phyloP scores from a whole-genome alignment of 2,797 vertebrate species.

The Epinephelus awoara region DNA sequence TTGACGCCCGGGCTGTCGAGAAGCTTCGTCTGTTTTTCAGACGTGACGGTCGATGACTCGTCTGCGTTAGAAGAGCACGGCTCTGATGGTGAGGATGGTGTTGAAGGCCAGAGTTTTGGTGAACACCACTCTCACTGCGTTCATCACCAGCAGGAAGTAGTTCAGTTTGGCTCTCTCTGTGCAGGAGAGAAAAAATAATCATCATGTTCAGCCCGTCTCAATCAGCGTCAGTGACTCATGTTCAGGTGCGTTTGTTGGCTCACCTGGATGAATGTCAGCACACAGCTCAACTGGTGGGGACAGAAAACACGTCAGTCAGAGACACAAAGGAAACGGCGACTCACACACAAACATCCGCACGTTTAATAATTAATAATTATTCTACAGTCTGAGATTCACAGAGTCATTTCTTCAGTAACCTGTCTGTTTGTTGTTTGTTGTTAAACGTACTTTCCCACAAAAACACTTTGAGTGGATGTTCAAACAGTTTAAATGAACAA shows the following conservation, averaged over 20 bases:
- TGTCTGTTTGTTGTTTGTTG: too few species aligned
- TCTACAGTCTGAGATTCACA: too few species aligned
- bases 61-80: constrained; percentile 51
- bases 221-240: too few species aligned
- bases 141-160: constrained; percentile 66
- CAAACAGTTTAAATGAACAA: too few species aligned
- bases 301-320: constrained; percentile 2
- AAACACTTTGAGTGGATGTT: too few species aligned
- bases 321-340: background rate
- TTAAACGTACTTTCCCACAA: too few species aligned
- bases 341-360: too few species aligned
- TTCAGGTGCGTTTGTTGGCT: constrained; percentile 17
- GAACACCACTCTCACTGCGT: constrained; percentile 72
- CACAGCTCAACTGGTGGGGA: background rate
- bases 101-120: constrained; percentile 77
- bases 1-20: background rate
- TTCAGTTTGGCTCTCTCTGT: constrained; percentile 66
- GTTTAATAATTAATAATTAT: background rate
- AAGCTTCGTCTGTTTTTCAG: background rate
- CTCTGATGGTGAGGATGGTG: constrained; percentile 75
- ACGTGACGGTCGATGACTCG: too few species aligned
- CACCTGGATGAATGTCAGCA: constrained; percentile 30
- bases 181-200: background rate
- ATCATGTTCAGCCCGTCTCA: background rate
- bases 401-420: too few species aligned